These are phyloP conservation scores for Anas bernieri DNA, from an alignment of 2,797 vertebrate species.

Conservation along the genomic window DNA sequence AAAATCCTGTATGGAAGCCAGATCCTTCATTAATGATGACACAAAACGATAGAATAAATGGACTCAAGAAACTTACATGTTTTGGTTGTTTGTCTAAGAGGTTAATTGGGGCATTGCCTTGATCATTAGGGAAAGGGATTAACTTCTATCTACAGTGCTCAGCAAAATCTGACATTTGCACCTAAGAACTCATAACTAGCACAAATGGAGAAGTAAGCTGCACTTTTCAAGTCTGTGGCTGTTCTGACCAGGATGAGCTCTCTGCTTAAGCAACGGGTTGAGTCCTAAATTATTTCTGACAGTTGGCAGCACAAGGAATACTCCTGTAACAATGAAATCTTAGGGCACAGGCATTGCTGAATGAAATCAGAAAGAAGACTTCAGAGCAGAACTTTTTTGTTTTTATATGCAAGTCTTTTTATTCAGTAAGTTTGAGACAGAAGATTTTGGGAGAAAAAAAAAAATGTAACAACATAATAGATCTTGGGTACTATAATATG, in stretches of 20 bases:
- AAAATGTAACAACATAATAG: not conserved
- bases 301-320: not conserved
- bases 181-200: not conserved
- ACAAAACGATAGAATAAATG: not conserved
- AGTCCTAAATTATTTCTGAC: not conserved
- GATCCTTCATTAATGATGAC: not conserved
- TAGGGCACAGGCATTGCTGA: not conserved
- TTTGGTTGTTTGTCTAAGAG: not conserved
- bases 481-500: not conserved
- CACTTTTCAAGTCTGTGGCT: not conserved
- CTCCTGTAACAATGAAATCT: not conserved
- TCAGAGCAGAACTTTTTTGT: not conserved
- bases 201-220: not conserved
- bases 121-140: not conserved
- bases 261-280: not conserved
- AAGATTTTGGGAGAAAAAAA: not conserved
- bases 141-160: not conserved
- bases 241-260: not conserved
- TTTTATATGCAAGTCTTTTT: constrained; percentile 41
- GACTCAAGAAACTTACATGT: not conserved
- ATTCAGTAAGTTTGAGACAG: not conserved
- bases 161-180: not conserved
- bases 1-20: not conserved
- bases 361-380: not conserved
- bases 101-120: not conserved